These are phyloP conservation scores for Eubasilissa regina DNA, from an alignment of 1,140 invertebrate genomes.

Conservation along the genomic window DNA sequence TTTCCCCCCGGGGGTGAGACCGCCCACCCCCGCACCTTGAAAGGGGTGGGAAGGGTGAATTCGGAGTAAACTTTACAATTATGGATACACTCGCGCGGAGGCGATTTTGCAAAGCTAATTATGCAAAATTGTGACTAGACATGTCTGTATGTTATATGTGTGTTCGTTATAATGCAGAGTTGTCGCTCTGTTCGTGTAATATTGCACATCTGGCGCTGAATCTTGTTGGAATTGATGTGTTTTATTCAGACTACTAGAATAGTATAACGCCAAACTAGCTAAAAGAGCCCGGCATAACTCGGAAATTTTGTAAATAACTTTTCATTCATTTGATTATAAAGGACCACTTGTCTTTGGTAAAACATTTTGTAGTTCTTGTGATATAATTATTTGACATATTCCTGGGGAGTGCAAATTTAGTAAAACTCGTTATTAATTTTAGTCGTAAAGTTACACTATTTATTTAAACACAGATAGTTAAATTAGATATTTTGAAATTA, in stretches of 20 bases:
- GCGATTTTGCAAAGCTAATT: slow-evolving; percentile 60
- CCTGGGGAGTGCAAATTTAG: too few species aligned
- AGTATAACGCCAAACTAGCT: too few species aligned
- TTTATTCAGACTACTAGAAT: neutral
- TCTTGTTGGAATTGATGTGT: neutral
- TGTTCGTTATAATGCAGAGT: slow-evolving; percentile 25
- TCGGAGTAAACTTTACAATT: slow-evolving; percentile 60
- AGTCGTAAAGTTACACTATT: too few species aligned
- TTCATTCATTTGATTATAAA: too few species aligned
- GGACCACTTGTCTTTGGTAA: too few species aligned
- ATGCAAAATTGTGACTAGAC: slow-evolving; percentile 51
- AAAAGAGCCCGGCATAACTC: too few species aligned
- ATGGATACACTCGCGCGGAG: slow-evolving; percentile 59
- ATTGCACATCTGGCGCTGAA: slow-evolving; percentile 26
- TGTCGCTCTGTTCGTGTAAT: slow-evolving; percentile 37
- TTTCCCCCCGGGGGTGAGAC: slow-evolving; percentile 11
- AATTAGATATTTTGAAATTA: too few species aligned
- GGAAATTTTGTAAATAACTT: too few species aligned
- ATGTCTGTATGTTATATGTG: neutral
- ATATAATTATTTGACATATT: too few species aligned
- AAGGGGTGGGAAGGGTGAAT: neutral
- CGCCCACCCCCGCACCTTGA: neutral
- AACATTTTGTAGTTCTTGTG: too few species aligned
- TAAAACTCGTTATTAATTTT: too few species aligned
- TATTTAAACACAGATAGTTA: too few species aligned